Evolutionary conservation across 2,797 vertebrate species (phyloP).

Genomic region (Phataginus tricuspis): DNA sequence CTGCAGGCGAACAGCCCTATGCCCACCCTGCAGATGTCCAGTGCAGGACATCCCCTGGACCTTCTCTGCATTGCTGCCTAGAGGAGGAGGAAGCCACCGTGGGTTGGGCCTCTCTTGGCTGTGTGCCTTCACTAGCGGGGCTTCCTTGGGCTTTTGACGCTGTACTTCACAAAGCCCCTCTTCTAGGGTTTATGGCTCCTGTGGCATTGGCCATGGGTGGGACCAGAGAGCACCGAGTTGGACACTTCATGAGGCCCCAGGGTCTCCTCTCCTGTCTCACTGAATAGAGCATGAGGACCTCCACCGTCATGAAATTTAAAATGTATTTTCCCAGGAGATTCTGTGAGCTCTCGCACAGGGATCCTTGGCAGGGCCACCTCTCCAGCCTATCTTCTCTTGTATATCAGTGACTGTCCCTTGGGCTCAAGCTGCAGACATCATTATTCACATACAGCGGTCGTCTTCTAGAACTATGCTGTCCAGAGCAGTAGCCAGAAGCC

Average conservation of each 20-base stretch:
- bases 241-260: neutral
- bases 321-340: neutral
- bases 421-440: neutral
- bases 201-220: neutral
- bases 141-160: neutral
- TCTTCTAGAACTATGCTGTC: neutral
- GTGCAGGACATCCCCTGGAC: neutral
- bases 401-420: neutral
- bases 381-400: neutral
- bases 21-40: neutral
- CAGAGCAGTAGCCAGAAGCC: neutral
- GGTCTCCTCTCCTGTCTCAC: neutral
- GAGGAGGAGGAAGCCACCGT: neutral
- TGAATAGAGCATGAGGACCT: neutral
- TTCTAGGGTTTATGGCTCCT: neutral
- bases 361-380: neutral
- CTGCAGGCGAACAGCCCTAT: neutral
- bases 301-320: neutral
- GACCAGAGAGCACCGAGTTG: neutral
- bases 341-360: neutral
- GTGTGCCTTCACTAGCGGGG: neutral
- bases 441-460: neutral
- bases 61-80: neutral
- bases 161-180: neutral
- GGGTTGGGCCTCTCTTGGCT: neutral